phyloP scores from a whole-genome alignment of 2,797 vertebrate species.

The Trematomus bernacchii region DNA sequence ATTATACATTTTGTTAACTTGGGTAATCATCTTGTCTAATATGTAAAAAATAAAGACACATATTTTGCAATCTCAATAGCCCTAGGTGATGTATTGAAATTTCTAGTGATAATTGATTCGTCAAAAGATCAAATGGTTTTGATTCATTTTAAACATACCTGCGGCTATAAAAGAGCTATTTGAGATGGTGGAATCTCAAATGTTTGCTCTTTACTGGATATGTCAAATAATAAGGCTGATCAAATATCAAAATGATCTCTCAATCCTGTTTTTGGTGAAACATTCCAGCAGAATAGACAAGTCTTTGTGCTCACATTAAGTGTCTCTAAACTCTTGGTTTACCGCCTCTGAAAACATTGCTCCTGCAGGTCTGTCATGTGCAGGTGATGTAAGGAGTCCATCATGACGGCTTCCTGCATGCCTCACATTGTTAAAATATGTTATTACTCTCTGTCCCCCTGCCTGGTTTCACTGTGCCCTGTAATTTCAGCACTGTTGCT shows the following conservation, averaged over 20 bases:
- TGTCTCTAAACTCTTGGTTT: background rate
- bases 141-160: too few species aligned
- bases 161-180: too few species aligned
- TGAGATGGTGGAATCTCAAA: background rate
- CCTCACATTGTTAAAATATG: conserved; percentile 62
- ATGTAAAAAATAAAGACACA: too few species aligned
- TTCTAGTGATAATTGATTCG: too few species aligned
- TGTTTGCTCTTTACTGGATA: background rate
- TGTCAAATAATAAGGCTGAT: background rate
- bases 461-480: conserved; percentile 47
- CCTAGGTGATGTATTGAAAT: too few species aligned
- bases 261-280: background rate
- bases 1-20: too few species aligned
- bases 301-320: background rate
- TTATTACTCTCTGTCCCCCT: conserved; percentile 36
- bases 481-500: conserved; percentile 68
- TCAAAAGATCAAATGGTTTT: too few species aligned
- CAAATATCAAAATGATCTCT: background rate
- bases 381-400: conserved; percentile 31
- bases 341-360: conserved; percentile 3
- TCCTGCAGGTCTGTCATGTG: conserved; percentile 23
- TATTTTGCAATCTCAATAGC: too few species aligned
- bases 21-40: too few species aligned
- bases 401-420: conserved; percentile 51
- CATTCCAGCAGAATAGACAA: background rate